These are phyloP conservation scores for Zaprionus gabonicus DNA, from an alignment of 1,140 invertebrate genomes.

Conservation along the genomic window DNA sequence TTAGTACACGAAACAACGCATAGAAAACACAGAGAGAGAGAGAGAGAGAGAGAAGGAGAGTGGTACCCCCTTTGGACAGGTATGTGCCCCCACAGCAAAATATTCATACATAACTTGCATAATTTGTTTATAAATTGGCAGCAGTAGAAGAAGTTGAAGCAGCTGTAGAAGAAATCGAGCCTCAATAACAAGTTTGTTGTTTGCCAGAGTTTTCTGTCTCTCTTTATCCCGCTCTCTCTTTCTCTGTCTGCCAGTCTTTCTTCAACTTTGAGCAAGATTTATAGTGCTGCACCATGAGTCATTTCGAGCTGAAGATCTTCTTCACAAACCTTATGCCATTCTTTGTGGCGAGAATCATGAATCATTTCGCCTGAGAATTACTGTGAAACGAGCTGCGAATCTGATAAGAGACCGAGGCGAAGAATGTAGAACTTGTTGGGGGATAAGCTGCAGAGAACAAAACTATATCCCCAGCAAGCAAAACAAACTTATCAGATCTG, in stretches of 20 bases:
- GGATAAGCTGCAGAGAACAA: background rate
- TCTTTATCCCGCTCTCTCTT: background rate
- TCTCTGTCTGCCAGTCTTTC: background rate
- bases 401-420: background rate
- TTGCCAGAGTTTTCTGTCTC: background rate
- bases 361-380: conserved; percentile 10
- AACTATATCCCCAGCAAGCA: background rate
- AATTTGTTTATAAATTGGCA: conserved; percentile 74
- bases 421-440: conserved; percentile 8
- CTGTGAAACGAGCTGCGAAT: conserved; percentile 2
- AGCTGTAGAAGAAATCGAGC: background rate
- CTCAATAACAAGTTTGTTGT: conserved; percentile 10
- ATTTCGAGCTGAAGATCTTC: background rate
- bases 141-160: conserved; percentile 3
- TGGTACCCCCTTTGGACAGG: background rate
- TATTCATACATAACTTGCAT: conserved; percentile 56
- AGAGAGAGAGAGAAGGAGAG: background rate
- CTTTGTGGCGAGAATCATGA: background rate
- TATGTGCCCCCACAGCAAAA: conserved; percentile 30
- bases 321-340: conserved; percentile 1
- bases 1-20: conserved; percentile 68
- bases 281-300: conserved; percentile 1
- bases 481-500: background rate
- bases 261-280: background rate
- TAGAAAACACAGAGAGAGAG: background rate